These are phyloP conservation scores for Idaea dimidiata DNA, from an alignment of 2,888 invertebrate genomes.

Conservation along the genomic window DNA sequence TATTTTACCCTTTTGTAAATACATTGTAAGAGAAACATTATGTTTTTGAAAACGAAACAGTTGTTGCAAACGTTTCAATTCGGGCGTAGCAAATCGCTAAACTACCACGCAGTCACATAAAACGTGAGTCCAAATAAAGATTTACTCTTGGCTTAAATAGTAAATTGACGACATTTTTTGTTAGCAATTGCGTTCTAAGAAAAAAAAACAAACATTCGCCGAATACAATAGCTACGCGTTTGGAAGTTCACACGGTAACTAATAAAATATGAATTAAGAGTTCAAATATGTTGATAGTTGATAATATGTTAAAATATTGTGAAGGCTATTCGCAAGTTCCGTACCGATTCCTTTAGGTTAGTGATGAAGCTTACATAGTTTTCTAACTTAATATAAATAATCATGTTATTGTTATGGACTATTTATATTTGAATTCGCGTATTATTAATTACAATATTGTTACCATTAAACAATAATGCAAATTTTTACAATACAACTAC, in stretches of 20 bases:
- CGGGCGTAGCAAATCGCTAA: conserved; percentile 23
- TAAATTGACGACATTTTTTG: conserved; percentile 30
- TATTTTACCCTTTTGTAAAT: neutral
- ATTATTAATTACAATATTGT: no score
- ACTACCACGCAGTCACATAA: conserved; percentile 22
- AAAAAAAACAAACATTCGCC: conserved; percentile 36
- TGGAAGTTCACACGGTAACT: conserved; percentile 58
- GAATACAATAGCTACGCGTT: conserved; percentile 41
- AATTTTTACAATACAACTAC: neutral
- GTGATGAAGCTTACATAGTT: no score
- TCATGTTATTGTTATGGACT: no score
- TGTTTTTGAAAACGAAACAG: neutral
- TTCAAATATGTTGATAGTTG: conserved; percentile 1
- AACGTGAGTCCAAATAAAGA: conserved; percentile 40
- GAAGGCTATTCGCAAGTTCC: neutral
- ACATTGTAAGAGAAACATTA: neutral
- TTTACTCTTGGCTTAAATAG: conserved; percentile 32
- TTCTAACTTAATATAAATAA: no score
- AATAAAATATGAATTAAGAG: conserved; percentile 50
- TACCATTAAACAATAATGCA: no score
- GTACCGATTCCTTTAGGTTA: neutral
- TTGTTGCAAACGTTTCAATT: conserved; percentile 10
- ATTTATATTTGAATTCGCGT: no score
- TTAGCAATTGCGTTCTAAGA: conserved; percentile 20
- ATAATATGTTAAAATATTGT: neutral